phyloP scores from a whole-genome alignment of 2,888 invertebrate genomes.

The Campopleginae sp. region DNA sequence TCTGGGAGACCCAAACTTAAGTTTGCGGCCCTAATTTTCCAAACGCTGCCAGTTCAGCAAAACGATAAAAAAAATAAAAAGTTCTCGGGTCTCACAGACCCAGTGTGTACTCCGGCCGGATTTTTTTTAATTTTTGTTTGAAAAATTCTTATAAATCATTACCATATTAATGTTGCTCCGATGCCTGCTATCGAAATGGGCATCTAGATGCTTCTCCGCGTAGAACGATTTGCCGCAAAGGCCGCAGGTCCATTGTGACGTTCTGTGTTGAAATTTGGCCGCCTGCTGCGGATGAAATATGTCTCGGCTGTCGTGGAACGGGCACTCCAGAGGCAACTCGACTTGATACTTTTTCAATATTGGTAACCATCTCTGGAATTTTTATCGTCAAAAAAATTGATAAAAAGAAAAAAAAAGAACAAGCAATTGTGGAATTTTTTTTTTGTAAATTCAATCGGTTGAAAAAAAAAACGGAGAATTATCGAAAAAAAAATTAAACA shows the following conservation, averaged over 20 bases:
- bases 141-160: constrained; percentile 48
- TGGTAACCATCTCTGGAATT: constrained; percentile 92
- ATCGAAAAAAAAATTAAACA: not conserved
- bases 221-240: constrained; percentile 96
- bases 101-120: too few relatives aligned
- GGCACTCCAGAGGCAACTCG: constrained; percentile 94
- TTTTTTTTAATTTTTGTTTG: too few relatives aligned
- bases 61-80: too few relatives aligned
- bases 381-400: not conserved
- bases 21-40: too few relatives aligned
- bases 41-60: too few relatives aligned
- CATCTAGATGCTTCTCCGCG: constrained; percentile 93
- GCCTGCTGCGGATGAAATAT: constrained; percentile 94
- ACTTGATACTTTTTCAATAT: constrained; percentile 95
- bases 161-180: constrained; percentile 94
- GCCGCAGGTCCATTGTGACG: constrained; percentile 96
- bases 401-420: not conserved
- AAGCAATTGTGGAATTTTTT: too few relatives aligned
- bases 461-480: not conserved
- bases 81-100: too few relatives aligned
- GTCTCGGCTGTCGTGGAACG: constrained; percentile 94
- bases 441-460: too few relatives aligned
- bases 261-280: constrained; percentile 93
- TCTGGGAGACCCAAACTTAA: too few relatives aligned
- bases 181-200: constrained; percentile 95